Percentiles rank a stretch among this genome's conserved stretches.
Conservation (phyloP, 1,140 invertebrate species). For the Druon quercuslanigerum region DNA sequence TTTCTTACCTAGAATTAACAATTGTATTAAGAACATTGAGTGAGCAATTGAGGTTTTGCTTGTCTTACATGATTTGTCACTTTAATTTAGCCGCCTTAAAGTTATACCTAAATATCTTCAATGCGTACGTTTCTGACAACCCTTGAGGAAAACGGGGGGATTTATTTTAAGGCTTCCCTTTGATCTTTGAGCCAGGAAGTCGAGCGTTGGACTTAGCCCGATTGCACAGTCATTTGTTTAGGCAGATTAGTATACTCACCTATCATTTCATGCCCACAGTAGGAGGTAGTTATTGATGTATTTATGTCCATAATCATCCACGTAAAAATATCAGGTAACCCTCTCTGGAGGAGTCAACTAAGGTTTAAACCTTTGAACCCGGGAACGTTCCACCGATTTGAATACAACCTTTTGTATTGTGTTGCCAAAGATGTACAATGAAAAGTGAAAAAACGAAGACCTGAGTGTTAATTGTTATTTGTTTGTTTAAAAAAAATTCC, state of each 20-base stretch:
- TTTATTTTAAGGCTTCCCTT: conserved; percentile 29
- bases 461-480: too few relatives aligned
- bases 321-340: conserved; percentile 14
- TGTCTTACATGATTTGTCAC: not conserved
- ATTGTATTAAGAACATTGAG: too few relatives aligned
- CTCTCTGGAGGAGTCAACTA: not conserved
- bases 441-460: too few relatives aligned
- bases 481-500: too few relatives aligned
- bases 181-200: conserved; percentile 8
- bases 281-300: conserved; percentile 15
- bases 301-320: not conserved
- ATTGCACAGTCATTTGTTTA: conserved; percentile 25
- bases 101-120: conserved; percentile 2
- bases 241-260: conserved; percentile 16
- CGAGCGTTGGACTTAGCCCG: not conserved
- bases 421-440: too few relatives aligned
- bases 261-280: conserved; percentile 7
- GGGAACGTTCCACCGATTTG: too few relatives aligned
- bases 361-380: too few relatives aligned
- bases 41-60: too few relatives aligned
- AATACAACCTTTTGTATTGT: too few relatives aligned
- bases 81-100: not conserved
- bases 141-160: conserved; percentile 12
- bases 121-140: conserved; percentile 13
- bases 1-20: too few relatives aligned